Conservation (phyloP, 1,140 invertebrate genomes). For the Hyposmocoma kahamanoa region DNA sequence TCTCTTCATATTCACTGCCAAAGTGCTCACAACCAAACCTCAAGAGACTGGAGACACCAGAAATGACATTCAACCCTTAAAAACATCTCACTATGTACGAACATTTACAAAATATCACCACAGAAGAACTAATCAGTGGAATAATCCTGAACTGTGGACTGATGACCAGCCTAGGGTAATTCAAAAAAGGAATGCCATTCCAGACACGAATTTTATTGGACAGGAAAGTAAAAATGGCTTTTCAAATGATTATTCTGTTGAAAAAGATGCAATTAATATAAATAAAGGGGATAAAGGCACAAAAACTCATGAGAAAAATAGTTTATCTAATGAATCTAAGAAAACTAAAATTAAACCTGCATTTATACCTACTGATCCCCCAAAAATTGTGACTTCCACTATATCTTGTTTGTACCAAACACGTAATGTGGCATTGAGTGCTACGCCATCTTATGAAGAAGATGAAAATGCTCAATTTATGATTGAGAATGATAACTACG, state of each 20-base stretch:
- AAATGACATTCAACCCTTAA: conserved; percentile 50
- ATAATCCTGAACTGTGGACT: conserved; percentile 44
- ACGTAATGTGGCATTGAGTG: conserved; percentile 46
- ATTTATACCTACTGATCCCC: conserved; percentile 23
- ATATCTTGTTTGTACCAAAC: conserved; percentile 55
- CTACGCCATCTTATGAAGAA: conserved; percentile 49
- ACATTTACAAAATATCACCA: conserved; percentile 67
- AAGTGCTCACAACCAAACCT: conserved; percentile 55
- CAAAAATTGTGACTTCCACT: conserved; percentile 28
- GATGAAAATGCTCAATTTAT: conserved; percentile 44
- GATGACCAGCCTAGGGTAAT: conserved; percentile 40
- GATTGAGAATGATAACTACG: conserved; percentile 54
- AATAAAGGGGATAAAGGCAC: neutral
- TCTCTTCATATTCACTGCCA: conserved; percentile 62
- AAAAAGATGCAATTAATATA: neutral
- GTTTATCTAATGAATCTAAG: conserved; percentile 29
- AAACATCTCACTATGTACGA: conserved; percentile 53
- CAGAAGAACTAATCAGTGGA: conserved; percentile 56
- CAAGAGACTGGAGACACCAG: conserved; percentile 46
- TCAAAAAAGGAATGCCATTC: conserved; percentile 27
- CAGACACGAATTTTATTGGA: conserved; percentile 12
- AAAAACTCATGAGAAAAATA: conserved; percentile 18
- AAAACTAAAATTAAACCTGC: conserved; percentile 39
- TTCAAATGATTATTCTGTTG: neutral
- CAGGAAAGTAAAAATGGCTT: neutral